Conservation (phyloP, 2,113 vertebrate genomes). For the Myrmecophaga tridactyla region DNA sequence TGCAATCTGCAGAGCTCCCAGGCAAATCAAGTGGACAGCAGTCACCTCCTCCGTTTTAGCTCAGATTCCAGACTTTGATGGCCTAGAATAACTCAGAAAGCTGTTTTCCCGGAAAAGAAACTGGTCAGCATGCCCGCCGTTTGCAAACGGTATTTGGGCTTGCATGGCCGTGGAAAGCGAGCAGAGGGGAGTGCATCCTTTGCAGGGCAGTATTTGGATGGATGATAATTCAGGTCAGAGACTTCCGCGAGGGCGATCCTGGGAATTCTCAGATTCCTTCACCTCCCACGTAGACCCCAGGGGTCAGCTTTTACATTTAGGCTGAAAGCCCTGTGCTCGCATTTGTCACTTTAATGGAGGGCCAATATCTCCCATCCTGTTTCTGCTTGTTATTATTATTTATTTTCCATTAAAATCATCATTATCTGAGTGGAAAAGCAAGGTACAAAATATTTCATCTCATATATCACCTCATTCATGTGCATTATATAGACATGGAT, state of each 20-base stretch:
- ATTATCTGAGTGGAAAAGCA: neutral
- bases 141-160: neutral
- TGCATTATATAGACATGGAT: neutral
- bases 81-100: neutral
- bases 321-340: neutral
- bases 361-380: neutral
- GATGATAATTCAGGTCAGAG: neutral
- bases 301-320: neutral
- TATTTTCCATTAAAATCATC: neutral
- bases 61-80: neutral
- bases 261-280: neutral
- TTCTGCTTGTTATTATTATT: neutral
- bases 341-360: neutral
- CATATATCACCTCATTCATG: neutral
- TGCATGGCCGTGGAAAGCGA: neutral
- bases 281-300: neutral
- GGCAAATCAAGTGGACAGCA: neutral
- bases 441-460: neutral
- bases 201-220: too few species aligned
- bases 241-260: neutral
- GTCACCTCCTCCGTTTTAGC: neutral
- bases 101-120: neutral
- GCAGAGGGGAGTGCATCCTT: accelerated
- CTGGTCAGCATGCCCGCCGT: neutral
- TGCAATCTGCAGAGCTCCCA: accelerated